phyloP scores from a whole-genome alignment of 2,797 vertebrate species.

The Dipus sagitta region DNA sequence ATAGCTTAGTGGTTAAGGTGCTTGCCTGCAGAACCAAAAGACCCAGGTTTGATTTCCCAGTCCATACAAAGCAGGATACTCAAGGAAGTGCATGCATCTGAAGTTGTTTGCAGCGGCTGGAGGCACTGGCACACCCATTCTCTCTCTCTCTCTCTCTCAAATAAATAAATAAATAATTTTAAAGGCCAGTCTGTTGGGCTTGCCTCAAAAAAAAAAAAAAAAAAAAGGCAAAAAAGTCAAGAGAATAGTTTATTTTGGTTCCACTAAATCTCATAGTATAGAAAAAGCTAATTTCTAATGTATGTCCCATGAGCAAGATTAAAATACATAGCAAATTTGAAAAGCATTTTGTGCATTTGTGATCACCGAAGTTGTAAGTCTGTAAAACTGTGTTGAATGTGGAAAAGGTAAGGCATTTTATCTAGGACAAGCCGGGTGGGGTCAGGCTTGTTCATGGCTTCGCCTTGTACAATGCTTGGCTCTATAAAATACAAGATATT shows the following conservation, averaged over 20 bases:
- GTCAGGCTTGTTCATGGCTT: not conserved
- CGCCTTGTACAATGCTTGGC: not conserved
- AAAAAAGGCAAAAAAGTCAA: too few relatives aligned
- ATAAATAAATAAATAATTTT: too few relatives aligned
- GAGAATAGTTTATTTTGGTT: not conserved
- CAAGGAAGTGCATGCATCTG: too few relatives aligned
- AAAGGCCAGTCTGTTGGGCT: too few relatives aligned
- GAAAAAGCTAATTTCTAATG: conserved; percentile 20
- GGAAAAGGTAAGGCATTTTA: not conserved
- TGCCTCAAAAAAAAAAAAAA: too few relatives aligned
- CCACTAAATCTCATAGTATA: not conserved
- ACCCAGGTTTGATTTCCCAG: too few relatives aligned
- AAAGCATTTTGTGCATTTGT: conserved; percentile 1
- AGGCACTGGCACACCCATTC: too few relatives aligned
- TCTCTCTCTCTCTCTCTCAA: too few relatives aligned
- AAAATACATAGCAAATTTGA: not conserved
- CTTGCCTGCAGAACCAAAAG: too few relatives aligned
- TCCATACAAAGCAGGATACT: too few relatives aligned
- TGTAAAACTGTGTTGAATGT: conserved; percentile 1
- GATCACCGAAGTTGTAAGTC: not conserved
- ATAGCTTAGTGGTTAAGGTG: too few relatives aligned
- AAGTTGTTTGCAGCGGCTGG: too few relatives aligned
- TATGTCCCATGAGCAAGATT: conserved; percentile 36
- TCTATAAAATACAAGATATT: not conserved
- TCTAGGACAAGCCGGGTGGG: not conserved